Evolutionary conservation across 2,888 invertebrate species (phyloP), one percentile per base, ranked within the genome.

Genomic region (Tolmerus cingulatus): DNA sequence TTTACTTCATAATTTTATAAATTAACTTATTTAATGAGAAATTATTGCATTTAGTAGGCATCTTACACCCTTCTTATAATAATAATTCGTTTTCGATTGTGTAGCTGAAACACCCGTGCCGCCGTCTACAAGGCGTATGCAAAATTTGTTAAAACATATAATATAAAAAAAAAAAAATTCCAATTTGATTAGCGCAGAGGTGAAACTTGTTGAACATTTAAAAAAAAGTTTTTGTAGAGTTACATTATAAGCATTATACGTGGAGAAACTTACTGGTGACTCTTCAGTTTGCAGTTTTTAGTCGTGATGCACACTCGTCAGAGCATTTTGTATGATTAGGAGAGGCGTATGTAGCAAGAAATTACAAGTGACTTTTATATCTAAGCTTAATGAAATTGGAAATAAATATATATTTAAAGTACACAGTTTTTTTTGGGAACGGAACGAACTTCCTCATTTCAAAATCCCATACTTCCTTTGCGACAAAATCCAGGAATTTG

Each of bases 341-440:
- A 51, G 30, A 23, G n/a, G 12, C 7, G 23, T 78, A 51, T 46
- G 27, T 79, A 79, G 79, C 51, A 5, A 55, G 27, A 55, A 79
- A 51, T 79, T 46, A 55, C 46, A 79, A 78, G 37, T 46, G 79
- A 79, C 79, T 79, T 79, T 79, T 79, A 79, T 79, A 79, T 79
- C 30, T 27, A 79, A 79, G 46, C 27, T 51, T 79, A 79, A 43
- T 43, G n/a, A 78, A 43, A 79, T 51, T 79, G 51, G 51, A 51
- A 79, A 79, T 79, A 79, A 79, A 79, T 79, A 79, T 79, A 79
- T 79, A 51, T 51, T 79, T 79, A 79, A 79, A 79, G 19, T 23
- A 78, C 3, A 66, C 2, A 3, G 9, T 27, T 12, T 66, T 66
- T 66, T 23, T n/a, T n/a, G n/a, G n/a, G n/a, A n/a, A n/a, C n/a